These are phyloP conservation scores for Cheilosia urbana DNA, from an alignment of 2,888 invertebrate species.

Conservation along the genomic window DNA sequence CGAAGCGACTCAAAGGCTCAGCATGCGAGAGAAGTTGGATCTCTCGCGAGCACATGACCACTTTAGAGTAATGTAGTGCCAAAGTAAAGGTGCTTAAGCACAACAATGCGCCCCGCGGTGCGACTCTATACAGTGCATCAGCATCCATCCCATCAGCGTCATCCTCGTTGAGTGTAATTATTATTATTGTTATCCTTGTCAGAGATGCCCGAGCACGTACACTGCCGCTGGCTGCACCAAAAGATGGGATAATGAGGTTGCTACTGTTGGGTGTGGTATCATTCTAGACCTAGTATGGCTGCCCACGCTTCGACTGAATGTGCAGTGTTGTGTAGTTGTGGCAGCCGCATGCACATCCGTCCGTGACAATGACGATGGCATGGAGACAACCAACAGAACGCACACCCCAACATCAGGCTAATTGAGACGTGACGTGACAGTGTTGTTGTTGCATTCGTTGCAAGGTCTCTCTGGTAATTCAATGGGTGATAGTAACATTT, in stretches of 20 bases:
- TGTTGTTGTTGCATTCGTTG: constrained; percentile 16
- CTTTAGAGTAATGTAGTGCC: constrained; percentile 69
- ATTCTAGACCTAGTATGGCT: constrained; percentile 10
- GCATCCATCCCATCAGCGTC: constrained; percentile 48
- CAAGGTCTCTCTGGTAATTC: constrained; percentile 20
- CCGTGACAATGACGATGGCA: constrained; percentile 40
- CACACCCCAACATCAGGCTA: constrained; percentile 11
- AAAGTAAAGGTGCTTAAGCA: constrained; percentile 73
- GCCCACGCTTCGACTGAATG: constrained; percentile 13
- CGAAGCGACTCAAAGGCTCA: constrained; percentile 49
- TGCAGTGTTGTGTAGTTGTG: constrained; percentile 22
- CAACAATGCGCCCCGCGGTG: constrained; percentile 59
- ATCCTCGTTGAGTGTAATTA: constrained; percentile 61
- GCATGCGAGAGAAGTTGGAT: neutral
- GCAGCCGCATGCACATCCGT: constrained; percentile 69
- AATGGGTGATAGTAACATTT: constrained; percentile 34
- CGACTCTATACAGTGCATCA: constrained; percentile 35
- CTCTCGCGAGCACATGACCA: constrained; percentile 52
- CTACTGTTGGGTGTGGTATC: constrained; percentile 34
- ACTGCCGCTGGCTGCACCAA: constrained; percentile 51
- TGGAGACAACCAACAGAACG: constrained; percentile 5
- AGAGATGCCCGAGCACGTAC: constrained; percentile 80
- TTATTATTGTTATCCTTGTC: constrained; percentile 80
- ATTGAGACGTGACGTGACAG: constrained; percentile 62
- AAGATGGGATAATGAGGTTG: constrained; percentile 63